Evolutionary conservation across 2,888 invertebrate genomes (phyloP).

Genomic region (Eumerus sabulonum): DNA sequence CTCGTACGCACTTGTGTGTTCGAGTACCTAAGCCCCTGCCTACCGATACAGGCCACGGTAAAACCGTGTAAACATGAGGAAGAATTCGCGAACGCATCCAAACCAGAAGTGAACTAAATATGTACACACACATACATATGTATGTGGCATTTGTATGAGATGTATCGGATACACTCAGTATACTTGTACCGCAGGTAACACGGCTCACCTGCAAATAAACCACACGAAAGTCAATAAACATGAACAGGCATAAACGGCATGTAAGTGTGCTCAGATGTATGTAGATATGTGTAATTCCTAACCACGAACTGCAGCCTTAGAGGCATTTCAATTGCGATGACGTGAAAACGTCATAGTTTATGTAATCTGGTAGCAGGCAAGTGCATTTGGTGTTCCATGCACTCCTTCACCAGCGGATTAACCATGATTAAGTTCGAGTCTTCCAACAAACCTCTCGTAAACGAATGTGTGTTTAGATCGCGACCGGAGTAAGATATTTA

Average conservation of each 20-base stretch:
- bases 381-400: not conserved
- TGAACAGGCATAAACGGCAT: not conserved
- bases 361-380: slow-evolving; percentile 45
- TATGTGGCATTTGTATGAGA: slow-evolving; percentile 8
- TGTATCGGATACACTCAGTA: slow-evolving; percentile 1
- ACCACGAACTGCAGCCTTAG: not conserved
- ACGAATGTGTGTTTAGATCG: no score
- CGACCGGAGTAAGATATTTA: not conserved
- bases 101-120: not conserved
- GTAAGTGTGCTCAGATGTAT: not conserved
- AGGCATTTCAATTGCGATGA: slow-evolving; percentile 1
- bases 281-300: not conserved
- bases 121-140: slow-evolving; percentile 3
- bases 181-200: slow-evolving; percentile 6
- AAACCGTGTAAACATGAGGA: not conserved
- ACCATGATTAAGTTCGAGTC: slow-evolving; percentile 10
- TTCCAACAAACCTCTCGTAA: not conserved
- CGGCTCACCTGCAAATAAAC: slow-evolving; percentile 34
- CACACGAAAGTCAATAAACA: slow-evolving; percentile 27
- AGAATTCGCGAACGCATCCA: not conserved
- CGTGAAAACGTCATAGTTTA: slow-evolving; percentile 30
- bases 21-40: not conserved
- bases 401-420: slow-evolving; percentile 11
- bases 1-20: not conserved
- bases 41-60: not conserved